Evolutionary conservation across 1,140 invertebrate species (phyloP).

Genomic region (Aplysia californica): DNA sequence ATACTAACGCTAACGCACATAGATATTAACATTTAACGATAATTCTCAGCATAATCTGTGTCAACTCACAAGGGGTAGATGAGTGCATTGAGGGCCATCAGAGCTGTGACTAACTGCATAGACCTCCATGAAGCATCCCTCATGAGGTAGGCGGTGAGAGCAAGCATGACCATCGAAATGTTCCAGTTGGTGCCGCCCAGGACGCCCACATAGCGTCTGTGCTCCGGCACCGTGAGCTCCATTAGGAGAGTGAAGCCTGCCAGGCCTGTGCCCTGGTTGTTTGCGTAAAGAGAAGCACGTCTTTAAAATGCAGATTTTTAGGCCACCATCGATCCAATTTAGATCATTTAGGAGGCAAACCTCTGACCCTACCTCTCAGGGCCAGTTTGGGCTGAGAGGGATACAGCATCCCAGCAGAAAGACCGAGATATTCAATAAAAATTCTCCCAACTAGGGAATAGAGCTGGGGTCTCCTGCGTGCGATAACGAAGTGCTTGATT

Average conservation of each 20-base stretch:
- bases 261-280: slow-evolving; percentile 35
- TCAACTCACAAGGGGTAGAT: slow-evolving; percentile 39
- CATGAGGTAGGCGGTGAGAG: slow-evolving; percentile 35
- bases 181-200: slow-evolving; percentile 29
- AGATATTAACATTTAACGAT: neutral
- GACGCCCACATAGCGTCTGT: slow-evolving; percentile 18
- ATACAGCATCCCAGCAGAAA: too few relatives aligned
- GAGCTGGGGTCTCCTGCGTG: too few relatives aligned
- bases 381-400: too few relatives aligned
- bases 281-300: too few relatives aligned
- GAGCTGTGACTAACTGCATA: slow-evolving; percentile 26
- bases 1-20: neutral
- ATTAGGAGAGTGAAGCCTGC: slow-evolving; percentile 27
- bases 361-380: too few relatives aligned
- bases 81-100: slow-evolving; percentile 25
- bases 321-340: too few relatives aligned
- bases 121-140: slow-evolving; percentile 39
- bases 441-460: too few relatives aligned
- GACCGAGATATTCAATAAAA: too few relatives aligned
- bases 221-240: slow-evolving; percentile 35
- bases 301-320: too few relatives aligned
- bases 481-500: too few relatives aligned
- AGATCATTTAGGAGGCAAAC: too few relatives aligned
- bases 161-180: slow-evolving; percentile 10
- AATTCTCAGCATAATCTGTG: too few relatives aligned